Evolutionary conservation across 2,113 vertebrate species (phyloP).

Genomic region (Perognathus longimembris): DNA sequence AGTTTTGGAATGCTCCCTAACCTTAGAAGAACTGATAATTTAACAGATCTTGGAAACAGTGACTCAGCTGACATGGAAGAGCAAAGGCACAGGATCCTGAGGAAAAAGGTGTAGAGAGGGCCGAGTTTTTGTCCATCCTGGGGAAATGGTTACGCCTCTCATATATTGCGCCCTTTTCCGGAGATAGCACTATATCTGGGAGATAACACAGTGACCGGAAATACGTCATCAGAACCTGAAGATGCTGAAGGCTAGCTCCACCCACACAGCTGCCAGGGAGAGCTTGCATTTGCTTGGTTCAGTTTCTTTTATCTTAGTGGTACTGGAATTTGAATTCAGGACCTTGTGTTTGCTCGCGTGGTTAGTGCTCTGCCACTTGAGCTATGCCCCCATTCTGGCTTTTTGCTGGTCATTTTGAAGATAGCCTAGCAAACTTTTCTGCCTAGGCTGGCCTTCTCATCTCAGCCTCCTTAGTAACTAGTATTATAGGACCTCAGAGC

Average conservation of each 20-base stretch:
- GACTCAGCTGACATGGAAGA: background rate
- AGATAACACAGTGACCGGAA: background rate
- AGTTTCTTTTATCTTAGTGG: too few species aligned
- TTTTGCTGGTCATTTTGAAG: too few species aligned
- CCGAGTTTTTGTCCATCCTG: conserved; percentile 3
- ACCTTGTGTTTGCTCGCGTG: background rate
- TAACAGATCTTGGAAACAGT: conserved; percentile 29
- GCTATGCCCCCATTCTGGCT: too few species aligned
- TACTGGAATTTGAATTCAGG: too few species aligned
- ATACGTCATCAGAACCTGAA: background rate
- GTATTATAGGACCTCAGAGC: too few species aligned
- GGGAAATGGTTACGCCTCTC: background rate
- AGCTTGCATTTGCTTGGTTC: background rate
- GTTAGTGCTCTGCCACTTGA: too few species aligned
- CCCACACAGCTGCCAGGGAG: background rate
- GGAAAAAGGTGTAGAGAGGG: background rate
- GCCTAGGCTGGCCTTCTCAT: too few species aligned
- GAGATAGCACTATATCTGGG: background rate
- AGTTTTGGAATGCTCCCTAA: background rate
- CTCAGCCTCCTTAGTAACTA: too few species aligned
- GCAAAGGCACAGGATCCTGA: background rate
- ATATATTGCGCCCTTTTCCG: conserved; percentile 40
- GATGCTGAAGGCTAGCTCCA: background rate
- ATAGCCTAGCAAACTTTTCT: too few species aligned
- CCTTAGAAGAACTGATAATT: background rate